phyloP scores from a whole-genome alignment of 2,113 vertebrate species.

The Sturnira hondurensis region DNA sequence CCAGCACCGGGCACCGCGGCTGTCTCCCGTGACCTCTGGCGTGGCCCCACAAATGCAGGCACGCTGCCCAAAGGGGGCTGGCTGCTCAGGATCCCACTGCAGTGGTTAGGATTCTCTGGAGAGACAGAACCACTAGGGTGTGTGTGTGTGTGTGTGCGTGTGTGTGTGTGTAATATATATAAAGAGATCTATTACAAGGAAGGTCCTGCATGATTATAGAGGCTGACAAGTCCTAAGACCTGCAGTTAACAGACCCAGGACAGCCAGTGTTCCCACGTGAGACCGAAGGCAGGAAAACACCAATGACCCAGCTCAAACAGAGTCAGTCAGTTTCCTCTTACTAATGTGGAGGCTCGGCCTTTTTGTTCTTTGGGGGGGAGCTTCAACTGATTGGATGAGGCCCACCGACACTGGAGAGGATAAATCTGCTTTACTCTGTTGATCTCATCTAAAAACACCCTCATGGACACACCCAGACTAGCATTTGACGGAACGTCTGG shows the following conservation, averaged over 20 bases:
- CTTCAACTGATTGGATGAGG: background rate
- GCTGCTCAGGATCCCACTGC: too few relatives aligned
- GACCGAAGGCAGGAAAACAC: background rate
- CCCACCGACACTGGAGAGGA: background rate
- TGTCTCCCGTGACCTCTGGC: background rate
- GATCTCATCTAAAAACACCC: background rate
- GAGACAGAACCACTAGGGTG: background rate
- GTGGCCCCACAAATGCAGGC: background rate
- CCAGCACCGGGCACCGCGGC: rapidly evolving
- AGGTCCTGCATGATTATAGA: too few relatives aligned
- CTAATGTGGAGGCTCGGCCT: background rate
- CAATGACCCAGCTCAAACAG: background rate
- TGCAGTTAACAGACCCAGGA: background rate
- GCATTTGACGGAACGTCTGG: background rate
- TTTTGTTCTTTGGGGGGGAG: background rate
- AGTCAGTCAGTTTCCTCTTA: background rate
- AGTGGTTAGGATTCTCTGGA: background rate
- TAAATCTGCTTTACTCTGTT: background rate
- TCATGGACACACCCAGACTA: background rate
- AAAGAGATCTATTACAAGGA: too few relatives aligned
- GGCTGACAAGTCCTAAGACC: too few relatives aligned
- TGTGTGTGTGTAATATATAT: too few relatives aligned
- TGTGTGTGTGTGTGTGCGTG: background rate
- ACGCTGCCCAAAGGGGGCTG: background rate
- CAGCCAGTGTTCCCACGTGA: too few relatives aligned